Evolutionary conservation across 2,888 invertebrate species (phyloP).

Genomic region (Stenodera caucasica): DNA sequence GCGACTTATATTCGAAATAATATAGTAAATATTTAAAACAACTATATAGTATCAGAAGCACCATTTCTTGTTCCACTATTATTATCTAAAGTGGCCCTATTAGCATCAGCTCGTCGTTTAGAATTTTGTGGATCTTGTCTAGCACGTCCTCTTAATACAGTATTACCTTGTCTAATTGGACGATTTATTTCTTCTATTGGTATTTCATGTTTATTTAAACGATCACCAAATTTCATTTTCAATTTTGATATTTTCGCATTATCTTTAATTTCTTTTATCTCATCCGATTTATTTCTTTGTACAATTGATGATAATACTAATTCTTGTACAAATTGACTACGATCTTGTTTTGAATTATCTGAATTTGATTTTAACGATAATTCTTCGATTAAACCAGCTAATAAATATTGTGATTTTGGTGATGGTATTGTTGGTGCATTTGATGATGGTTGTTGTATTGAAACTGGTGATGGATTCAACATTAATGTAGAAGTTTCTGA

Average conservation of each 20-base stretch:
- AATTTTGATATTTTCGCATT: conserved; percentile 8
- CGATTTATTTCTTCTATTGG: conserved; percentile 23
- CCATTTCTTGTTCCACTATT: conserved; percentile 21
- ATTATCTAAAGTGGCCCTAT: conserved; percentile 34
- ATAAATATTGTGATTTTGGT: conserved; percentile 50
- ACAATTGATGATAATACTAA: conserved; percentile 63
- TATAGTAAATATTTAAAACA: no score
- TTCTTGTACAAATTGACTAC: conserved; percentile 71
- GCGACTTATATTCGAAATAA: no score
- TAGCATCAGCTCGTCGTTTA: conserved; percentile 50
- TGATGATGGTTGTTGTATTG: conserved; percentile 46
- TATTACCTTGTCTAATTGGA: conserved; percentile 34
- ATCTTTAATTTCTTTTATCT: conserved; percentile 15
- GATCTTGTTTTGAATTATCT: conserved; percentile 64
- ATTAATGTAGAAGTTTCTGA: conserved; percentile 47
- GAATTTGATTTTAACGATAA: conserved; percentile 61
- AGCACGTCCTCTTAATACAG: conserved; percentile 48
- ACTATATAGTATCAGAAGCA: conserved; percentile 23
- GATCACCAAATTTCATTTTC: conserved; percentile 14
- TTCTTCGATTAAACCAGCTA: conserved; percentile 55
- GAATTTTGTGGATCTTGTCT: conserved; percentile 50
- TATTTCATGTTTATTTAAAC: conserved; percentile 8
- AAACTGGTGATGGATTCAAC: conserved; percentile 50
- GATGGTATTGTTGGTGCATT: conserved; percentile 46
- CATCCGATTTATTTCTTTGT: conserved; percentile 22